Evolutionary conservation across 2,888 invertebrate genomes (phyloP).

Genomic region (Oscheius myriophilus): DNA sequence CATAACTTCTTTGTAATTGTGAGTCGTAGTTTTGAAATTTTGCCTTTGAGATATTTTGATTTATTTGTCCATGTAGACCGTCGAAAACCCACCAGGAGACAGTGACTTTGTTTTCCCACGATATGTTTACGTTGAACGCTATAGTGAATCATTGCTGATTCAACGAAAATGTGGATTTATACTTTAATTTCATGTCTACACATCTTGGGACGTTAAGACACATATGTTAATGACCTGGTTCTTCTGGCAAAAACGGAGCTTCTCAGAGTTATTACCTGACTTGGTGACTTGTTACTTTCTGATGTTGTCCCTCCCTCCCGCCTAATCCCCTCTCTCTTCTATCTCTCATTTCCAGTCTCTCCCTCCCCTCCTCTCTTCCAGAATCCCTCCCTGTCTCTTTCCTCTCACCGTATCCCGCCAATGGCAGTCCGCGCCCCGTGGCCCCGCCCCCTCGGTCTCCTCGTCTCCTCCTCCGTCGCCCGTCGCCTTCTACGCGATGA

Average conservation of each 20-base stretch:
- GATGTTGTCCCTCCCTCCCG: too few species aligned
- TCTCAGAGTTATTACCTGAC: neutral
- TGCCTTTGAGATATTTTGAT: too few species aligned
- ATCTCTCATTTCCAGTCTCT: neutral
- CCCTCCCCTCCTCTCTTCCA: neutral
- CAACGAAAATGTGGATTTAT: neutral
- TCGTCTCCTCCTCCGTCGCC: neutral
- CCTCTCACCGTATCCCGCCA: conserved; percentile 18
- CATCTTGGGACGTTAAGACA: too few species aligned
- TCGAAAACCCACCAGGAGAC: too few species aligned
- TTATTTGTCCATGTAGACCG: too few species aligned
- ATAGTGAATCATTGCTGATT: neutral
- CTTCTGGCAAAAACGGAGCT: neutral
- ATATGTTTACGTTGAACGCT: neutral
- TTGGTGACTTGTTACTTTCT: neutral
- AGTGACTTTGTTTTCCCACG: too few species aligned
- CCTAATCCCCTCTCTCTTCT: neutral
- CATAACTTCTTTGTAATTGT: too few species aligned
- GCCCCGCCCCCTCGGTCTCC: conserved; percentile 20
- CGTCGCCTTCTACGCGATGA: conserved; percentile 5
- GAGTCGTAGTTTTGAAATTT: neutral
- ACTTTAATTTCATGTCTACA: too few species aligned
- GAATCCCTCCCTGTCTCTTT: neutral
- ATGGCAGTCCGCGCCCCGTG: neutral
- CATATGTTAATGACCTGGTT: neutral